Conservation (phyloP, 2,113 vertebrate genomes). For the Calidris pugnax region DNA sequence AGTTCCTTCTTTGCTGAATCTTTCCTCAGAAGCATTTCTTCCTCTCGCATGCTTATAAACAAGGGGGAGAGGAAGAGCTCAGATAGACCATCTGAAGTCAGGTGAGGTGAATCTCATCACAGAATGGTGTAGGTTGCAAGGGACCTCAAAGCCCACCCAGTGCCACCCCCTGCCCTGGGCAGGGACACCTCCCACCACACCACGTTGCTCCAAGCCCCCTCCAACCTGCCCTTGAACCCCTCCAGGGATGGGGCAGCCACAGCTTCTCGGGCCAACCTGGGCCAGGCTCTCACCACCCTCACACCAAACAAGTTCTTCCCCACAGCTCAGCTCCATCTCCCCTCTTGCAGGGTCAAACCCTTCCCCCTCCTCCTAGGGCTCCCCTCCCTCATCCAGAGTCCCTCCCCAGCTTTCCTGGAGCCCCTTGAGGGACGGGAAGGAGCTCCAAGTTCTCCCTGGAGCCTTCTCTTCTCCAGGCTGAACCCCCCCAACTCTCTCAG, state of each 20-base stretch:
- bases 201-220: not conserved
- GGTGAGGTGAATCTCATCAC: not conserved
- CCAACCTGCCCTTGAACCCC: not conserved
- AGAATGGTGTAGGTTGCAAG: not conserved
- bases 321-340: not conserved
- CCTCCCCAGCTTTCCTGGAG: too few species aligned
- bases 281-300: not conserved
- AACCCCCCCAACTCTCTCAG: not conserved
- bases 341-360: too few species aligned
- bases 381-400: too few species aligned
- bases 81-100: fast-evolving
- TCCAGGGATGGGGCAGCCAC: not conserved
- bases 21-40: not conserved
- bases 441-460: not conserved
- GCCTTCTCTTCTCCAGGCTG: not conserved
- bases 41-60: not conserved
- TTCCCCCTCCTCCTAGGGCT: too few species aligned
- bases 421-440: too few species aligned
- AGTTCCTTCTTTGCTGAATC: not conserved
- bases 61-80: not conserved
- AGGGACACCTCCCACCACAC: not conserved
- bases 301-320: not conserved
- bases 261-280: not conserved
- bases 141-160: not conserved
- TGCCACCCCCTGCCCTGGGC: too few species aligned